Evolutionary conservation across 2,113 vertebrate species (phyloP).

Genomic region (Perca flavescens): DNA sequence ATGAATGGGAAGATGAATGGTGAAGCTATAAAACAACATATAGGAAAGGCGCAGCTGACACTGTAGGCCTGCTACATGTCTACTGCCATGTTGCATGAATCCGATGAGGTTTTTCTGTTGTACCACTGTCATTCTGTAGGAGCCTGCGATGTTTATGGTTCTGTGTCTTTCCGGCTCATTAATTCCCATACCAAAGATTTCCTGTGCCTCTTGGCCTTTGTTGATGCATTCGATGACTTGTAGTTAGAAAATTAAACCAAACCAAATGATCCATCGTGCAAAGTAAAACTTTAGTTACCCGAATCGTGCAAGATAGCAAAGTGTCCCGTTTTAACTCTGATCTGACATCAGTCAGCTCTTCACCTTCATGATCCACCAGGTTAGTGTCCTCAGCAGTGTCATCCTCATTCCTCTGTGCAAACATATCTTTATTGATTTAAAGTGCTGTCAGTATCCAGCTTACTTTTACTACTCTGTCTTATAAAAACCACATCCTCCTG

Average conservation of each 20-base stretch:
- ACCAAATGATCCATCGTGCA: not conserved
- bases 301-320: not conserved
- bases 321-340: not conserved
- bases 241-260: not conserved
- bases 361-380: slow-evolving; percentile 18
- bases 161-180: slow-evolving; percentile 33
- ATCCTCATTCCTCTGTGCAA: slow-evolving; percentile 24
- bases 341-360: not conserved
- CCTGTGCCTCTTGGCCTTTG: not conserved
- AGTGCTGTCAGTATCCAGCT: slow-evolving; percentile 40
- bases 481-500: slow-evolving; percentile 68
- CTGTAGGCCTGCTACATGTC: slow-evolving; percentile 38
- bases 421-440: slow-evolving; percentile 63
- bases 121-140: slow-evolving; percentile 19
- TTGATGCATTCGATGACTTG: not conserved
- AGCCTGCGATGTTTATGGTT: slow-evolving; percentile 38
- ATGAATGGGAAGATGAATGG: slow-evolving; percentile 69
- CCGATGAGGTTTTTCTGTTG: slow-evolving; percentile 45
- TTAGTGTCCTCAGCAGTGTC: slow-evolving; percentile 28
- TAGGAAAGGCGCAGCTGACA: slow-evolving; percentile 57
- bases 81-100: slow-evolving; percentile 34
- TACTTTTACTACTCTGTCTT: slow-evolving; percentile 55
- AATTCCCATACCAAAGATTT: not conserved
- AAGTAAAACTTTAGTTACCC: not conserved
- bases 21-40: slow-evolving; percentile 54